phyloP scores from a whole-genome alignment of 2,113 vertebrate genomes.

The Axis porcinus region DNA sequence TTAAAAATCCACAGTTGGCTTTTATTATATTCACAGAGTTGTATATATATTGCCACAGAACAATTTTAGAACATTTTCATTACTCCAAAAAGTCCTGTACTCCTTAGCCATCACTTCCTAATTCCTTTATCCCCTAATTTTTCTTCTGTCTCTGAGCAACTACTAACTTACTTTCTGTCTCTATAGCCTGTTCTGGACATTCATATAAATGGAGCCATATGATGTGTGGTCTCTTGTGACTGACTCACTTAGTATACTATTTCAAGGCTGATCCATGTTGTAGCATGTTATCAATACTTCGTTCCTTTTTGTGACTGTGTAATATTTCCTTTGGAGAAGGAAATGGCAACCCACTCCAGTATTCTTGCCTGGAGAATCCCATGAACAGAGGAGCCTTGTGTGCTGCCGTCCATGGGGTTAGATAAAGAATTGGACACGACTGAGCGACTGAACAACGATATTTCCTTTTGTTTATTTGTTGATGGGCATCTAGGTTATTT shows the following conservation, averaged over 20 bases:
- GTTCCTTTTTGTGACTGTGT: not conserved
- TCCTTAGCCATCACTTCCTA: not conserved
- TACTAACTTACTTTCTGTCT: not conserved
- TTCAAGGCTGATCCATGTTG: not conserved
- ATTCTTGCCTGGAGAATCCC: not conserved
- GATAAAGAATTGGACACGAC: not conserved
- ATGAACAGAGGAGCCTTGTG: not conserved
- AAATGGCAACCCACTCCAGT: not conserved
- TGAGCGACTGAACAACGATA: not conserved
- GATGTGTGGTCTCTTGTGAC: not conserved
- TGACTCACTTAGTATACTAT: not conserved
- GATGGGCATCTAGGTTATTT: not conserved
- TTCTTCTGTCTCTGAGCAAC: not conserved
- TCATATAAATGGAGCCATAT: not conserved
- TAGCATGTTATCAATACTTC: not conserved
- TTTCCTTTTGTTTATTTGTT: not conserved
- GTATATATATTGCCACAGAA: not conserved
- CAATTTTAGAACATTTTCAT: slow-evolving; percentile 24
- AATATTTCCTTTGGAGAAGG: not conserved
- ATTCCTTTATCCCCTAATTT: not conserved
- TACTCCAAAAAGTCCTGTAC: not conserved
- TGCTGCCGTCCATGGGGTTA: not conserved
- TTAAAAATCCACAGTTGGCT: not conserved
- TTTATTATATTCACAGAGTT: not conserved
- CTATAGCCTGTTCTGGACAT: not conserved